Conservation (phyloP, 2,113 vertebrate genomes). For the Chaetodon trifascialis region DNA sequence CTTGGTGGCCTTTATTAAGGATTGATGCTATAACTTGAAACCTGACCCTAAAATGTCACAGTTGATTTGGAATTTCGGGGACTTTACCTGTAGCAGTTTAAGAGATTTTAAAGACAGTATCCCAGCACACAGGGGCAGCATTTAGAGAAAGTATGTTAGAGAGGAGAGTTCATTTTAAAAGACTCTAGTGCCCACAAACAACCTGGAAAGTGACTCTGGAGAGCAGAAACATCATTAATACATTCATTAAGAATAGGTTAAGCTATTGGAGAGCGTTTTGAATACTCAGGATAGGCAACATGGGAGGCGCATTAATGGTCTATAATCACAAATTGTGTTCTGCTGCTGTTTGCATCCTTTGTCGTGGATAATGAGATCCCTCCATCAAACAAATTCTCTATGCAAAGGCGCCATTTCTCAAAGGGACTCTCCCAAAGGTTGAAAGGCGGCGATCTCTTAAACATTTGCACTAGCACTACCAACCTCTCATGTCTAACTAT, state of each 20-base stretch:
- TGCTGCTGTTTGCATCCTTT: constrained; percentile 55
- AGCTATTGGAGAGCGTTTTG: constrained; percentile 49
- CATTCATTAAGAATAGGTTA: constrained; percentile 69
- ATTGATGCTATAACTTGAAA: constrained; percentile 28
- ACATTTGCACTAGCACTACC: not conserved
- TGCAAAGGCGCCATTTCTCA: constrained; percentile 29
- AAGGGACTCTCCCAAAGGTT: constrained; percentile 6
- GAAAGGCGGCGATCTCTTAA: constrained; percentile 22
- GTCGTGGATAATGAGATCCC: constrained; percentile 60
- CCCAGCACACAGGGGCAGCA: constrained; percentile 66
- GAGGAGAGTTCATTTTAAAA: constrained; percentile 71
- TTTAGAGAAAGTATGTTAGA: constrained; percentile 64
- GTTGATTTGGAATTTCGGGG: constrained; percentile 32
- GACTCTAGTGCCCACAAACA: constrained; percentile 67
- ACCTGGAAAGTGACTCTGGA: constrained; percentile 68
- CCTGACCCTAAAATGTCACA: constrained; percentile 36
- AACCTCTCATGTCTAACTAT: not conserved
- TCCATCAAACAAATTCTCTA: constrained; percentile 51
- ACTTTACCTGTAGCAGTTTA: constrained; percentile 48
- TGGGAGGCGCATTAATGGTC: constrained; percentile 52
- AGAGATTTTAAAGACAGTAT: constrained; percentile 52
- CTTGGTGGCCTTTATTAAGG: not conserved
- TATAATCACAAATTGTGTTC: constrained; percentile 52
- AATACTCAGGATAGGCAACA: constrained; percentile 45
- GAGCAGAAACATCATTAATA: constrained; percentile 74